phyloP scores from a whole-genome alignment of 2,888 invertebrate genomes.

The Syritta pipiens region DNA sequence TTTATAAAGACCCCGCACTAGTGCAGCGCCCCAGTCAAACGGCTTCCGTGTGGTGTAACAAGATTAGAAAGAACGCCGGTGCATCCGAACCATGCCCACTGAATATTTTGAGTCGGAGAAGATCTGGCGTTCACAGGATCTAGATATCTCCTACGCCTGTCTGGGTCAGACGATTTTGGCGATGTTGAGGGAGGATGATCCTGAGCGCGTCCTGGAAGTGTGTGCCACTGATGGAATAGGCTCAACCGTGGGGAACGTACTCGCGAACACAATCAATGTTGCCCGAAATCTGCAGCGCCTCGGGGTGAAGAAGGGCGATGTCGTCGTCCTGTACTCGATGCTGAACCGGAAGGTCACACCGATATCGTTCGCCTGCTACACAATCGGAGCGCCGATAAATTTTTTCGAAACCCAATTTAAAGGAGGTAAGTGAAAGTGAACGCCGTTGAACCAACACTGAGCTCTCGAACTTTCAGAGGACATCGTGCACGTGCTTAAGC shows the following conservation, averaged over 20 bases:
- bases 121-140: slow-evolving; percentile 16
- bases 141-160: neutral
- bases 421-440: slow-evolving; percentile 36
- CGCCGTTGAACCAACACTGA: slow-evolving; percentile 20
- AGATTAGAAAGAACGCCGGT: neutral
- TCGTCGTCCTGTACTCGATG: slow-evolving; percentile 59
- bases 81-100: neutral
- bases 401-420: slow-evolving; percentile 68
- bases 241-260: slow-evolving; percentile 52
- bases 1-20: too few relatives aligned
- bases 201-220: slow-evolving; percentile 59
- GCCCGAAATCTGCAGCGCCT: slow-evolving; percentile 54
- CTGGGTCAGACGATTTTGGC: slow-evolving; percentile 41
- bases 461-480: slow-evolving; percentile 32
- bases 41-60: too few relatives aligned
- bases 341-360: slow-evolving; percentile 47
- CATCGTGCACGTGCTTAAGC: slow-evolving; percentile 34
- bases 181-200: slow-evolving; percentile 26
- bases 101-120: slow-evolving; percentile 11
- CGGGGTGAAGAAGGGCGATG: slow-evolving; percentile 63
- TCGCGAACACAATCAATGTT: slow-evolving; percentile 50
- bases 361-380: slow-evolving; percentile 62
- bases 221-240: slow-evolving; percentile 52
- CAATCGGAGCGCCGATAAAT: slow-evolving; percentile 63
- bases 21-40: too few relatives aligned